Percentiles rank a stretch among this genome's conserved stretches.
phyloP scores from a whole-genome alignment of 2,797 vertebrate species.

The Hippocampus kuda region DNA sequence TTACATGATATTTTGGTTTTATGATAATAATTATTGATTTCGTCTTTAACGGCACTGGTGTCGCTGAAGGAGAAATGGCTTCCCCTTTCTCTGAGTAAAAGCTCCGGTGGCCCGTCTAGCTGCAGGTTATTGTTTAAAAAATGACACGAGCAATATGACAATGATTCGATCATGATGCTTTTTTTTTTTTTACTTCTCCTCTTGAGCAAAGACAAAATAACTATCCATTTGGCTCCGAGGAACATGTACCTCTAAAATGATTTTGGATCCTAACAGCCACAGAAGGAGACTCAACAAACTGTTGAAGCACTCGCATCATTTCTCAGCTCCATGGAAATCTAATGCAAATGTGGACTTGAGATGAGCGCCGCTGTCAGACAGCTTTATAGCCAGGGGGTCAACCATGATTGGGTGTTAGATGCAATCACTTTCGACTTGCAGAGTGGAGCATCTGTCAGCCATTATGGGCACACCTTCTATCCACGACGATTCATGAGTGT shows the following conservation, averaged over 20 bases:
- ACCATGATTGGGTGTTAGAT: not conserved
- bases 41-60: not conserved
- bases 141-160: not conserved
- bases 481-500: not conserved
- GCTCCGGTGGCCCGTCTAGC: not conserved
- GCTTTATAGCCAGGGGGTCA: not conserved
- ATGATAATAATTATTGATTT: not conserved
- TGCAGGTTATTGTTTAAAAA: not conserved
- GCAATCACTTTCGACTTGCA: not conserved
- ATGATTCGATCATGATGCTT: not conserved
- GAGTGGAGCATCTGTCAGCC: not conserved
- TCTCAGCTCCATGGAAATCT: not conserved
- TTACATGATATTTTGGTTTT: not conserved
- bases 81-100: not conserved
- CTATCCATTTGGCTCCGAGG: too few relatives aligned
- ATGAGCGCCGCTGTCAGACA: not conserved
- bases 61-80: not conserved
- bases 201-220: not conserved
- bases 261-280: not conserved
- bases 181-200: not conserved
- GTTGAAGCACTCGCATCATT: not conserved
- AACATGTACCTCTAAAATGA: not conserved
- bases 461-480: not conserved
- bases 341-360: not conserved
- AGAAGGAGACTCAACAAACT: not conserved